Conservation (phyloP, 2,113 vertebrate species). For the Albula goreensis region DNA sequence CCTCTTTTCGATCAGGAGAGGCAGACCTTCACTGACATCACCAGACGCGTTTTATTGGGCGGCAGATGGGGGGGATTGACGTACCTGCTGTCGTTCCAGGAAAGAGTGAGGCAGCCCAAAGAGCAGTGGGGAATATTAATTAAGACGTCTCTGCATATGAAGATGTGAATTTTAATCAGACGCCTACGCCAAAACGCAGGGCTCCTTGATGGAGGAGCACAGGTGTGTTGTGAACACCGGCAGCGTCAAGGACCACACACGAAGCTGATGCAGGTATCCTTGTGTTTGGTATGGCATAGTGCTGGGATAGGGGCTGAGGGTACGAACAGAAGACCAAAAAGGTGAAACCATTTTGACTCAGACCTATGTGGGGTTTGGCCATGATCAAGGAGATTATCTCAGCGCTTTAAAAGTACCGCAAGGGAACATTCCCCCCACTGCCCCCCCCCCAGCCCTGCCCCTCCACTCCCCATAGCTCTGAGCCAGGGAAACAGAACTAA, state of each 20-base stretch:
- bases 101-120: background rate
- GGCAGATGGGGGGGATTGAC: conserved; percentile 8
- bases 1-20: conserved; percentile 38
- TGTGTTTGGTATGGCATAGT: background rate
- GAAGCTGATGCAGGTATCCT: background rate
- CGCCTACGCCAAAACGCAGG: background rate
- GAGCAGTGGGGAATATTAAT: conserved; percentile 36
- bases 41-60: background rate
- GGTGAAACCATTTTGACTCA: background rate
- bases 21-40: background rate
- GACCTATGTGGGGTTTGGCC: background rate
- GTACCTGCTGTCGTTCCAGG: conserved; percentile 20
- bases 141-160: conserved; percentile 21
- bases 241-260: background rate
- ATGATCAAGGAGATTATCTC: background rate
- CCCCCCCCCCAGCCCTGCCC: background rate
- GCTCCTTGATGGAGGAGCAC: background rate
- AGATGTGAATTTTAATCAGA: conserved; percentile 8
- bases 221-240: conserved; percentile 21
- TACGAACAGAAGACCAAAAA: background rate
- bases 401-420: background rate
- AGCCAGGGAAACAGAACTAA: conserved; percentile 3
- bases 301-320: background rate
- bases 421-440: background rate
- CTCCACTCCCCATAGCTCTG: background rate